Conservation (phyloP, 2,113 vertebrate species). For the Hyaena hyaena region DNA sequence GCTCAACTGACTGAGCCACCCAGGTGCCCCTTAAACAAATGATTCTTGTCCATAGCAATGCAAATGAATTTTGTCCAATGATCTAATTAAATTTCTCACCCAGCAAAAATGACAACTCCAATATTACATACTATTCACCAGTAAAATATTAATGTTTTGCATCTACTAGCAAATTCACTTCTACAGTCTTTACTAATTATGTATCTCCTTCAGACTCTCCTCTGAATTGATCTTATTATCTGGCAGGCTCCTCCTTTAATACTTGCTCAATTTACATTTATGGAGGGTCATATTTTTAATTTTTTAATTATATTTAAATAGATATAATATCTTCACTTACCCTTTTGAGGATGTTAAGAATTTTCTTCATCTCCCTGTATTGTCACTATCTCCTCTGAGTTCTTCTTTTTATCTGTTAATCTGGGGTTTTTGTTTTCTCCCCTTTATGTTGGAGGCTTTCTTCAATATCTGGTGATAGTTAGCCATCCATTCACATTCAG, state of each 20-base stretch:
- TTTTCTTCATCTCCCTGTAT: not conserved
- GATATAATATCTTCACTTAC: not conserved
- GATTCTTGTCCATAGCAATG: not conserved
- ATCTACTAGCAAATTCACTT: not conserved
- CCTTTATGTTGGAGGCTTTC: not conserved
- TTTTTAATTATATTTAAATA: not conserved
- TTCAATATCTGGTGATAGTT: not conserved
- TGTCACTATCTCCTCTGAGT: not conserved
- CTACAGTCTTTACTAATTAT: not conserved
- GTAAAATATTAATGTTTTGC: not conserved
- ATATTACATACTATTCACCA: not conserved
- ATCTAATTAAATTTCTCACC: not conserved
- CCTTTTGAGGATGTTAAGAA: not conserved
- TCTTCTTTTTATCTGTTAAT: not conserved
- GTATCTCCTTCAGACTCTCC: not conserved
- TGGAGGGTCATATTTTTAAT: not conserved
- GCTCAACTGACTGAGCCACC: too few species aligned
- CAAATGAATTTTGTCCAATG: not conserved
- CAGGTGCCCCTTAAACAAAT: not conserved
- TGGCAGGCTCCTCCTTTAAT: not conserved
- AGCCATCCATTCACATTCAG: not conserved
- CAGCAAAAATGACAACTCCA: not conserved
- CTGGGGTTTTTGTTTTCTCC: not conserved
- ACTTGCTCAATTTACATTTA: not conserved
- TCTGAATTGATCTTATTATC: not conserved